Conservation (phyloP, 1,140 invertebrate genomes). For the Rhynchophorus ferrugineus region DNA sequence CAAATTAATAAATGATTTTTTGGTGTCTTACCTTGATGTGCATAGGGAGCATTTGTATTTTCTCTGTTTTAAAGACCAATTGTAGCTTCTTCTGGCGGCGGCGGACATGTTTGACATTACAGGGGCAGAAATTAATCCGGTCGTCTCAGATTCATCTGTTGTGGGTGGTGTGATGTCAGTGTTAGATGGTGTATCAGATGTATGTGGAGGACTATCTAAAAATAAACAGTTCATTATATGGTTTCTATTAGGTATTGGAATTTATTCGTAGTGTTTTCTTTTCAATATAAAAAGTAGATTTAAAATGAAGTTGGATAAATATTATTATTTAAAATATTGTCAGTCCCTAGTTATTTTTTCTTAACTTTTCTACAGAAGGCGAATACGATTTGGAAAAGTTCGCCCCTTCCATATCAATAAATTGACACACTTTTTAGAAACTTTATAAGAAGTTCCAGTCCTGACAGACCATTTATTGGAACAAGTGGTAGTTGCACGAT, state of each 20-base stretch:
- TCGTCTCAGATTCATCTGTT: not conserved
- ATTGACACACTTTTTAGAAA: too few species aligned
- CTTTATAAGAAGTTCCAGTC: too few species aligned
- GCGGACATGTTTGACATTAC: not conserved
- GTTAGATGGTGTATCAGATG: not conserved
- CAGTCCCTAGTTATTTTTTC: too few species aligned
- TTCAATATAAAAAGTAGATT: not conserved
- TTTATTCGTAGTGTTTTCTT: too few species aligned
- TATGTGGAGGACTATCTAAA: not conserved
- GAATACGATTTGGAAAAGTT: too few species aligned
- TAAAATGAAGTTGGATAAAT: not conserved
- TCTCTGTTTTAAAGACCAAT: slow-evolving; percentile 30
- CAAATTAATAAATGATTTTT: not conserved
- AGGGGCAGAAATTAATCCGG: not conserved
- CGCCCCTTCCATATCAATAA: too few species aligned
- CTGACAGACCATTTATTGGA: too few species aligned
- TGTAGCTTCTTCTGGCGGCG: slow-evolving; percentile 13
- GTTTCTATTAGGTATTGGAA: too few species aligned
- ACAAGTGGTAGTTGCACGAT: too few species aligned
- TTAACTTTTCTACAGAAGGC: too few species aligned
- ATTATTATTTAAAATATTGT: too few species aligned
- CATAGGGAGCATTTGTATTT: slow-evolving; percentile 36
- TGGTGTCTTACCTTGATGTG: slow-evolving; percentile 26
- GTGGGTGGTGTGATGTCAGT: not conserved
- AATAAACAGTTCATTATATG: too few species aligned